Conservation (phyloP, 1,140 invertebrate species). For the Drosophila bocki region DNA sequence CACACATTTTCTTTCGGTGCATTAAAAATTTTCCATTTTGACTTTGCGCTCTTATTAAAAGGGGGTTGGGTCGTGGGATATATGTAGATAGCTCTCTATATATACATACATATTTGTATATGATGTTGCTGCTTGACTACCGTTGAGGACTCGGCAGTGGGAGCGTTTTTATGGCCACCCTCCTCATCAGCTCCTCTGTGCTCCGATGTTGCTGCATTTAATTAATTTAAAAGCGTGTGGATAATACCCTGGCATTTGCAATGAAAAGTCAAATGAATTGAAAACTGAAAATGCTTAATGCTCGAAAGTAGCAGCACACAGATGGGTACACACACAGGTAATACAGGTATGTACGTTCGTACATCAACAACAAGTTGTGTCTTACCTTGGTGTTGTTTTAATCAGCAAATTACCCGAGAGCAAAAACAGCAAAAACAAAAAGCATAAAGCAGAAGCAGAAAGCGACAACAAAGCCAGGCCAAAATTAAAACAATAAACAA, state of each 20-base stretch:
- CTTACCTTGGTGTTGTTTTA: slow-evolving; percentile 61
- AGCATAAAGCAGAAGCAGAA: slow-evolving; percentile 6
- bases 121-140: slow-evolving; percentile 63
- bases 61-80: slow-evolving; percentile 17
- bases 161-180: slow-evolving; percentile 21
- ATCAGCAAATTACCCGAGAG: slow-evolving; percentile 72
- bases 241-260: slow-evolving; percentile 80
- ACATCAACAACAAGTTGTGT: slow-evolving; percentile 38
- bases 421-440: slow-evolving; percentile 19
- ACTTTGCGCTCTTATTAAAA: slow-evolving; percentile 16
- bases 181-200: neutral
- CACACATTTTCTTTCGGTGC: slow-evolving; percentile 17
- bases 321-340: slow-evolving; percentile 10
- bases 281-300: slow-evolving; percentile 78
- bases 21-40: slow-evolving; percentile 36
- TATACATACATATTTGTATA: slow-evolving; percentile 20
- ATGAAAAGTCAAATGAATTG: slow-evolving; percentile 83
- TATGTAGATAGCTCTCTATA: neutral
- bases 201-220: slow-evolving; percentile 62
- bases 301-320: slow-evolving; percentile 54
- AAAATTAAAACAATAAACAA: slow-evolving; percentile 63
- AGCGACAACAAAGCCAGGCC: slow-evolving; percentile 29
- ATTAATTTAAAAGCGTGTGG: slow-evolving; percentile 84
- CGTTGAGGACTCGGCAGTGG: slow-evolving; percentile 20
- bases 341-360: neutral